phyloP scores from a whole-genome alignment of 2,797 vertebrate genomes.

The Erethizon dorsatum region DNA sequence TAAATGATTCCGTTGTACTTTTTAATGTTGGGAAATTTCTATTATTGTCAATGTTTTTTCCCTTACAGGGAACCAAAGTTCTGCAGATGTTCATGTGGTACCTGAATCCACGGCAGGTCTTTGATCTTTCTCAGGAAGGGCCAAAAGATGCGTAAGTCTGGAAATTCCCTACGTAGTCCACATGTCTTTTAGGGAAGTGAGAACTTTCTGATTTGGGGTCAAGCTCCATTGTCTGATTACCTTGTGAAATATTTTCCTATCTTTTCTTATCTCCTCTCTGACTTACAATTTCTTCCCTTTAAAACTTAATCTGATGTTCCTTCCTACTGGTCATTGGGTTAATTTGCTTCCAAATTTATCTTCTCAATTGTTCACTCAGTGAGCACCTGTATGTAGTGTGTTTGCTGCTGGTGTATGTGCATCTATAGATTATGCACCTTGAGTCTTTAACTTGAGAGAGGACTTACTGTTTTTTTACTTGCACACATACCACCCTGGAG shows the following conservation, averaged over 20 bases:
- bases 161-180: fast-evolving
- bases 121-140: conserved; percentile 98
- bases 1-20: background rate
- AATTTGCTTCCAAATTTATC: background rate
- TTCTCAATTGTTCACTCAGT: background rate
- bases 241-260: background rate
- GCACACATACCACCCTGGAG: background rate
- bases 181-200: background rate
- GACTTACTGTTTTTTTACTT: background rate
- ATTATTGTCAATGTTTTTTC: background rate
- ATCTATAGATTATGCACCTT: no score
- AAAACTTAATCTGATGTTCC: background rate
- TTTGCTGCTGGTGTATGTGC: background rate
- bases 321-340: background rate
- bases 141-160: conserved; percentile 97
- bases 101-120: conserved; percentile 98
- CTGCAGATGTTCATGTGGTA: conserved; percentile 99
- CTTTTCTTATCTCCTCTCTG: background rate
- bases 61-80: conserved; percentile 96
- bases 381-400: background rate
- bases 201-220: background rate
- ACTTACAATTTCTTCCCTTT: background rate
- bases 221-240: background rate
- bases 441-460: background rate
- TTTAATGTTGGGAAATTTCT: background rate